phyloP scores from a whole-genome alignment of 2,797 vertebrate species.

The Nyctalus aviator region DNA sequence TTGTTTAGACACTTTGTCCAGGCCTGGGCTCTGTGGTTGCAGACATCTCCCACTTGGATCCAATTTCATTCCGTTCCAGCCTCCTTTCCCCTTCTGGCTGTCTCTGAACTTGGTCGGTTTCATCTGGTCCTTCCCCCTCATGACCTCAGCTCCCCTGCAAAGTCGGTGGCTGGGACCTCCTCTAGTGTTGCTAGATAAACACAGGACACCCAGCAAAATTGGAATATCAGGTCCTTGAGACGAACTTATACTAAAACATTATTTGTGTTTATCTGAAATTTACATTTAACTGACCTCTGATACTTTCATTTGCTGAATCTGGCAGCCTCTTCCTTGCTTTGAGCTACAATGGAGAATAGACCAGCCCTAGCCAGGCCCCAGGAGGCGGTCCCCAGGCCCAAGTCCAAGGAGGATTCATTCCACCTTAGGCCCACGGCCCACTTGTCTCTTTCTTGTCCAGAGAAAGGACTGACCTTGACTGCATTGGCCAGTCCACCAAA shows the following conservation, averaged over 20 bases:
- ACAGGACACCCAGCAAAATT: too few relatives aligned
- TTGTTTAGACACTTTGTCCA: not conserved
- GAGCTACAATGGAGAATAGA: not conserved
- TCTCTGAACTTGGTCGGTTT: not conserved
- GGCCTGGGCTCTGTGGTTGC: not conserved
- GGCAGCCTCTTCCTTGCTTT: not conserved
- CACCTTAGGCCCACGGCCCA: not conserved
- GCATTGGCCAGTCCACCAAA: rapidly evolving
- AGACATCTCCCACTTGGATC: not conserved
- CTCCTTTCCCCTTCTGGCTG: not conserved
- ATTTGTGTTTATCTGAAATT: not conserved
- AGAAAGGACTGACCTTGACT: not conserved
- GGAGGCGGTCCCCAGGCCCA: not conserved
- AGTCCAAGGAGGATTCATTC: not conserved
- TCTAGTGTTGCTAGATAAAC: not conserved
- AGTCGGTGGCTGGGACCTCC: rapidly evolving
- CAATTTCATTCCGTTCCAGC: rapidly evolving
- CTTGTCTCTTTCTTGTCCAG: rapidly evolving
- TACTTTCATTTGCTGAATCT: not conserved
- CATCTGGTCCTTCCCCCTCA: rapidly evolving
- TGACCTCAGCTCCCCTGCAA: not conserved
- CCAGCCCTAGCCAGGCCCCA: not conserved
- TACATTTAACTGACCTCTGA: not conserved
- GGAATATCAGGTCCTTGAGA: not conserved
- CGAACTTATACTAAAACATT: not conserved